Evolutionary conservation across 1,140 invertebrate genomes (phyloP), one percentile per base, ranked within the genome.

Genomic region (Hypsibius dujardini): DNA sequence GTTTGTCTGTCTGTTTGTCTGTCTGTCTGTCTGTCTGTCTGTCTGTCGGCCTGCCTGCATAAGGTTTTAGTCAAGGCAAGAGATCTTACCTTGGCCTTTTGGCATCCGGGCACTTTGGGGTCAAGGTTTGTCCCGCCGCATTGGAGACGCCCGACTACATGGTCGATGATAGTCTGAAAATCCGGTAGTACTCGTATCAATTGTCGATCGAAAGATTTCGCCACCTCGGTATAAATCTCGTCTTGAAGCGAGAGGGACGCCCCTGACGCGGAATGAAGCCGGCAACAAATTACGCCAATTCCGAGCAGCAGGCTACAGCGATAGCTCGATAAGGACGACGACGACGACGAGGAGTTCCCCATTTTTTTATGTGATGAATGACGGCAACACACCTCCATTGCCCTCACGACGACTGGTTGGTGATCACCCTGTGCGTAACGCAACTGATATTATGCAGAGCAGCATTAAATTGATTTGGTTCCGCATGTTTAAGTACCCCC

Each of bases 121-220:
- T 67, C 62, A 42, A 7, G 7, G 7, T 7, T 56, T 7, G 7
- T 56, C n/a, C 62, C 45, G 62, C 62, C 45, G 45, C 42, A 67
- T 3, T 67, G 62, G 12, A 67, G 7, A 3, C 62, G 7, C 62
- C 3, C 42, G 62, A 67, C 7, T 3, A 67, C 62, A 14, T 42
- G 12, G 62, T 67, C 62, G 62, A 67, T 67, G 7, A 67, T 42
- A 67, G 7, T 67, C 42, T 67, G 62, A 3, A 67, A 67, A 67
- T 67, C 62, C 7, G 62, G 62, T 67, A 42, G 7, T n/a, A 56
- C 50, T 3, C 42, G 62, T 7, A 67, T 67, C 3, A 67, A 3
- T 42, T 67, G 62, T 12, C 62, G 3, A 42, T 67, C 62, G 45
- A 67, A 67, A 67, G 62, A 67, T 42, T 42, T 67, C 7, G 62